A percentile compares a stretch with the other conserved stretches of the same genome.
phyloP scores from a whole-genome alignment of 92 coral and sea anemone genomes.

The Chrysogorgia sp. region DNA sequence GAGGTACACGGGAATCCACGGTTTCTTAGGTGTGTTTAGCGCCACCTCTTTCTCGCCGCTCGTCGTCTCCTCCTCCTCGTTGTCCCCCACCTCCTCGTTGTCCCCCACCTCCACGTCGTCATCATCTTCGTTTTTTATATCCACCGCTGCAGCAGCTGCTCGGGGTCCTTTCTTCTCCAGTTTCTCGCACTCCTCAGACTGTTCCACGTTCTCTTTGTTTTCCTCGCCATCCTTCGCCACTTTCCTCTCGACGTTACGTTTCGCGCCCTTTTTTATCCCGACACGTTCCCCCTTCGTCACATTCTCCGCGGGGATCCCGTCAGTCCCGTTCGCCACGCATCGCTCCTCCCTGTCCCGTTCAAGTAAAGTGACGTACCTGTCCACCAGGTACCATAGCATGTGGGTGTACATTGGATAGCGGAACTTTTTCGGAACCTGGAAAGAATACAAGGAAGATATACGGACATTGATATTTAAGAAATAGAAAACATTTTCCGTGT shows the following conservation, averaged over 20 bases:
- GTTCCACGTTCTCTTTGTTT: slow-evolving; percentile 41
- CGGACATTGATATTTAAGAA: too few relatives aligned
- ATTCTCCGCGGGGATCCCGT: slow-evolving; percentile 20
- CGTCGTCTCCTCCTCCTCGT: slow-evolving; percentile 48
- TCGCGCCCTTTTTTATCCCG: slow-evolving; percentile 5
- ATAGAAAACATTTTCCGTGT: too few relatives aligned
- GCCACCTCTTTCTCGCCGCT: slow-evolving; percentile 36
- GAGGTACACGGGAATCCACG: slow-evolving; percentile 86
- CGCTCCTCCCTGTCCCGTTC: slow-evolving; percentile 67
- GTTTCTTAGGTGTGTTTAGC: slow-evolving; percentile 42
- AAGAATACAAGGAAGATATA: too few relatives aligned
- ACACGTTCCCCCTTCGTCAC: slow-evolving; percentile 24
- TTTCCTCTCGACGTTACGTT: slow-evolving; percentile 36
- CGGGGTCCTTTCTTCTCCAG: slow-evolving; percentile 10
- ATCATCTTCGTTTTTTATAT: slow-evolving; percentile 7
- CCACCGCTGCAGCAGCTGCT: neutral
- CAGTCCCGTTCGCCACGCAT: slow-evolving; percentile 25
- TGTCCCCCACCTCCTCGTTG: slow-evolving; percentile 36
- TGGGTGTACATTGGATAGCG: slow-evolving; percentile 86
- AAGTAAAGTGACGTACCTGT: slow-evolving; percentile 73
- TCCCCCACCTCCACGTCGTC: slow-evolving; percentile 29
- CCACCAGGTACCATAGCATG: slow-evolving; percentile 94
- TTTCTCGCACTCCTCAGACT: slow-evolving; percentile 6
- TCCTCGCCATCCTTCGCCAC: slow-evolving; percentile 43
- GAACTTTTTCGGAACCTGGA: slow-evolving; percentile 95